Evolutionary conservation across 2,113 vertebrate species (phyloP), one percentile per base, ranked within the genome.

Genomic region (Corvus hawaiiensis): DNA sequence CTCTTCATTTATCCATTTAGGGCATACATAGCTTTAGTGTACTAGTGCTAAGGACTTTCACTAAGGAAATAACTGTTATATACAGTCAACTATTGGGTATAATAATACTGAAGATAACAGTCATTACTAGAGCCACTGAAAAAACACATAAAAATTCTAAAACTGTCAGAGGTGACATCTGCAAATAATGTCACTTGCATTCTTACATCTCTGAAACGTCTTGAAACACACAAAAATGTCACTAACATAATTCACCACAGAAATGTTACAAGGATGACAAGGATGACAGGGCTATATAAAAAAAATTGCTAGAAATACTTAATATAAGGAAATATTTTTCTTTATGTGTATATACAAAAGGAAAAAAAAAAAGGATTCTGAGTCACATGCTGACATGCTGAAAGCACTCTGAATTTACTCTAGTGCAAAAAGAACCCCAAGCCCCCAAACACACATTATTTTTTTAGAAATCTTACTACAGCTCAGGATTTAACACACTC

Each of bases 171-270:
- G 55, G 30, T 90, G 75, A 77, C 56, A 91, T 80, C 75, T 83
- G 59, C 48, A 90, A 88, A 95, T 91, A 77, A 83, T 43, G n/a
- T 71, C 75, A 74, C 63, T 74, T 88, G 59, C 79, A 77, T 83
- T 76, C 72, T 85, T 86, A 71, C 48, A 59, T 85, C 63, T 93
- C 82, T 80, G 82, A 94, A 93, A 93, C 0, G 3, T 88, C 93
- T 87, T 87, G 82, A 95, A 95, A 83, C 51, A 59, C 17, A 76
- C 33, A 69, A 93, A 96, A 93, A 79, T 85, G 28, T 39, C 58
- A 32, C 69, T 37, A 75, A 66, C 23, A 32, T 90, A 84, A 95
- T 87, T 79, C 67, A 73, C 21, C 35, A 79, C 22, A 52, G 49
- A 78, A 92, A 49, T 23, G n/a, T 56, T 79, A 64, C 8, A 48